These are phyloP conservation scores for Grus americana DNA, from an alignment of 2,113 vertebrate species.

Conservation along the genomic window DNA sequence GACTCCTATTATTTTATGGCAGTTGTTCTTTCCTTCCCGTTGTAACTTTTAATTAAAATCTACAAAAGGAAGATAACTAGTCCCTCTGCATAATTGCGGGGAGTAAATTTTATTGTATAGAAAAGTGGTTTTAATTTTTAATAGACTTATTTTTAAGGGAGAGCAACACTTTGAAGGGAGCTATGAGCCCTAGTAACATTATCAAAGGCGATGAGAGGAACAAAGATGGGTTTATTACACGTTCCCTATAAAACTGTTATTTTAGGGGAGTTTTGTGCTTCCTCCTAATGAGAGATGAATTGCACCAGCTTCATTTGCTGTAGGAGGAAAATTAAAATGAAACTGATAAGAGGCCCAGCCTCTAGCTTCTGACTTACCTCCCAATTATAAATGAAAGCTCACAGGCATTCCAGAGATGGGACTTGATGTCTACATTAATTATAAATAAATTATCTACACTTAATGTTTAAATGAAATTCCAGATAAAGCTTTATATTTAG, in stretches of 20 bases:
- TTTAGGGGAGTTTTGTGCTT: slow-evolving; percentile 13
- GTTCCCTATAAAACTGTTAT: slow-evolving; percentile 7
- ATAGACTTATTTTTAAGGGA: slow-evolving; percentile 47
- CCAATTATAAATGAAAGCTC: slow-evolving; percentile 56
- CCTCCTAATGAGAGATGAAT: slow-evolving; percentile 28
- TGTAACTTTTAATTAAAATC: slow-evolving; percentile 62
- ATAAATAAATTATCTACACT: slow-evolving; percentile 72
- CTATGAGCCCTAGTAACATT: not conserved
- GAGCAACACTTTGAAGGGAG: slow-evolving; percentile 34
- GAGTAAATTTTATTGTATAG: slow-evolving; percentile 33
- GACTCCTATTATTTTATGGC: not conserved
- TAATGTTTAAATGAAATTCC: slow-evolving; percentile 61
- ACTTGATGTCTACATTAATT: slow-evolving; percentile 70
- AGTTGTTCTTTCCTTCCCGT: not conserved
- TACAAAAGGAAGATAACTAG: slow-evolving; percentile 2
- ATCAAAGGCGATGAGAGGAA: not conserved
- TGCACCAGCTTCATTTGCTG: not conserved
- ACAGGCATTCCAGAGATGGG: slow-evolving; percentile 44
- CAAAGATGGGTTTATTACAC: not conserved
- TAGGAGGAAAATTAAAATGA: slow-evolving; percentile 39
- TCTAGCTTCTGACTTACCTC: slow-evolving; percentile 38
- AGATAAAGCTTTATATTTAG: slow-evolving; percentile 69
- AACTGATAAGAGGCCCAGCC: slow-evolving; percentile 46
- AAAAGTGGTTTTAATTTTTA: slow-evolving; percentile 58
- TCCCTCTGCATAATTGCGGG: slow-evolving; percentile 8